phyloP scores from a whole-genome alignment of 2,113 vertebrate species.

The Plotosus lineatus region DNA sequence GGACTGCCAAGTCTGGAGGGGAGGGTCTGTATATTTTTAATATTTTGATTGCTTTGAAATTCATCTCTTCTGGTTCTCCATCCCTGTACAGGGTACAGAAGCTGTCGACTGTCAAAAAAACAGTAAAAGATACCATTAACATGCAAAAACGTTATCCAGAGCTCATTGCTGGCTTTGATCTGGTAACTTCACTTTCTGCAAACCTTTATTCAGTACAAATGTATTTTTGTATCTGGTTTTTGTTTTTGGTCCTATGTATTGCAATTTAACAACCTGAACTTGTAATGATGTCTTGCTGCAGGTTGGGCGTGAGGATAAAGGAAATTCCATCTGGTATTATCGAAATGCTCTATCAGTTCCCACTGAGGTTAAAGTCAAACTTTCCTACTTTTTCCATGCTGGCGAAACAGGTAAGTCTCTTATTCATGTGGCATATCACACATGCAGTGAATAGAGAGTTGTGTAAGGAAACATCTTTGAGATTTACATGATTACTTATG shows the following conservation, averaged over 20 bases:
- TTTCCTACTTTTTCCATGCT: constrained; percentile 90
- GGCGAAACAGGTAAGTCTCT: constrained; percentile 84
- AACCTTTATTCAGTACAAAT: not conserved
- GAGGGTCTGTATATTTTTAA: not conserved
- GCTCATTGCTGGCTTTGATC: constrained; percentile 84
- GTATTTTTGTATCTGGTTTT: not conserved
- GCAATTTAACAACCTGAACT: not conserved
- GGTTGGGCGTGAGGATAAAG: constrained; percentile 87
- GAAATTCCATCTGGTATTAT: constrained; percentile 78
- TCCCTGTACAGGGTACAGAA: constrained; percentile 69
- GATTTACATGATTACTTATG: too few species aligned
- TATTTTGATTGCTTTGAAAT: not conserved
- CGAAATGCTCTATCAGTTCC: constrained; percentile 80
- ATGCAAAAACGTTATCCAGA: constrained; percentile 78
- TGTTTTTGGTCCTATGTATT: not conserved
- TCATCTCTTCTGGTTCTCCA: not conserved
- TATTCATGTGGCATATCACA: not conserved
- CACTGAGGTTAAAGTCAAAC: constrained; percentile 58
- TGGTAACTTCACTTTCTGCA: constrained; percentile 70
- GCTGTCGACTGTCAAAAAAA: constrained; percentile 71
- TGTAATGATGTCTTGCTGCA: constrained; percentile 49
- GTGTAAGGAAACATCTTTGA: not conserved
- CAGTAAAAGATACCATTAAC: constrained; percentile 73
- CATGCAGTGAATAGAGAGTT: not conserved
- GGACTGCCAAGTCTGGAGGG: too few species aligned